Evolutionary conservation across 2,888 invertebrate genomes (phyloP).

Genomic region (Agrenia bidenticulata): DNA sequence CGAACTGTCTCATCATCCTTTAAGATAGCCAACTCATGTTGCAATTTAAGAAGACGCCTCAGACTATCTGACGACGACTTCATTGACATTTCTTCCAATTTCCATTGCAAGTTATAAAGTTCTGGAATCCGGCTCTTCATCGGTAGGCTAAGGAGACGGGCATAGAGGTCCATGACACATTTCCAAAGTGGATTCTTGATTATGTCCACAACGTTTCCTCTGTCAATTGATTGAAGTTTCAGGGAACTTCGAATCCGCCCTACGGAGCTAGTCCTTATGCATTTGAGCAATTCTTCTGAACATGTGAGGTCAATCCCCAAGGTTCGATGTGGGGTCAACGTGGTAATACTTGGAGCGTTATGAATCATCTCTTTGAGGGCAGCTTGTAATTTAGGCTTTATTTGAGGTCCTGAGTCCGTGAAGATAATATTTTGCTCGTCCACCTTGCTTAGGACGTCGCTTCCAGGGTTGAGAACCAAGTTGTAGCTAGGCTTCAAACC

Average conservation of each 20-base stretch:
- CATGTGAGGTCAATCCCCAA: neutral
- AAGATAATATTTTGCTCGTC: neutral
- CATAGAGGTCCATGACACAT: neutral
- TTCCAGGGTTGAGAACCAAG: constrained; percentile 2
- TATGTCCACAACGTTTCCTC: neutral
- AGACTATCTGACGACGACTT: neutral
- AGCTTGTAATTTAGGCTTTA: neutral
- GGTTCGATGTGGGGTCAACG: neutral
- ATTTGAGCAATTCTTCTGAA: neutral
- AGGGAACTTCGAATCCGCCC: neutral
- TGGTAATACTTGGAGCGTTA: neutral
- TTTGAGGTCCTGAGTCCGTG: too few relatives aligned
- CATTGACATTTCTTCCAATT: neutral
- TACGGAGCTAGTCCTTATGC: neutral
- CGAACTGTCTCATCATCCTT: neutral
- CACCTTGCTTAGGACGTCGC: neutral
- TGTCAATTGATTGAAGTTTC: neutral
- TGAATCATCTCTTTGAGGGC: neutral
- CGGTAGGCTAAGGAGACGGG: neutral
- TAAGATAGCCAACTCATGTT: neutral
- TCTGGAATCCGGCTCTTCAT: neutral
- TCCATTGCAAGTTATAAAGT: neutral
- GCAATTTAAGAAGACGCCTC: neutral
- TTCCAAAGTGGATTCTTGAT: neutral
- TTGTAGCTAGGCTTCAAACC: neutral